Conservation (phyloP, 2,888 invertebrate genomes). For the Sialis lutaria region DNA sequence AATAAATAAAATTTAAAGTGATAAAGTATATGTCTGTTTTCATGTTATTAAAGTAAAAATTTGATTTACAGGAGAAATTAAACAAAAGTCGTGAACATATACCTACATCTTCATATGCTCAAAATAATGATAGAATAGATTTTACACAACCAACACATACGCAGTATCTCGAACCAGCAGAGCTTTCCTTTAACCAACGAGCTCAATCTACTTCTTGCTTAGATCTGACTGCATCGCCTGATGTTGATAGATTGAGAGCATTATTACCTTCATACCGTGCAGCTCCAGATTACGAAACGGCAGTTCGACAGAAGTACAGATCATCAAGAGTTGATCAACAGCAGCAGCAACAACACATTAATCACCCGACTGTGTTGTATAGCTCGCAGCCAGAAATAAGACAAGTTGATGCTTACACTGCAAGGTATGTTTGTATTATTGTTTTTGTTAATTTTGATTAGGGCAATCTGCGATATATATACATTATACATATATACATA, state of each 20-base stretch:
- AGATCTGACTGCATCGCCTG: constrained; percentile 30
- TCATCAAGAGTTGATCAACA: constrained; percentile 30
- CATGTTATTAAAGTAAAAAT: neutral
- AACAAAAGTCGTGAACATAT: constrained; percentile 1
- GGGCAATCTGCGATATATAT: too few relatives aligned
- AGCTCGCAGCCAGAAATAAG: constrained; percentile 65
- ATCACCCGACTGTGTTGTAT: constrained; percentile 24
- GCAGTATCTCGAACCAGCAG: constrained; percentile 1
- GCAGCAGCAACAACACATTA: neutral
- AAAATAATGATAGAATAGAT: neutral
- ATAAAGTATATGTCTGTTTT: too few relatives aligned
- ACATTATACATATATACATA: too few relatives aligned
- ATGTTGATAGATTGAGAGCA: constrained; percentile 42
- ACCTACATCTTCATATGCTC: neutral
- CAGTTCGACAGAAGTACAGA: constrained; percentile 70
- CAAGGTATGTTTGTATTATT: constrained; percentile 3
- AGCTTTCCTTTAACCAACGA: constrained; percentile 24
- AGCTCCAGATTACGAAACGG: constrained; percentile 90
- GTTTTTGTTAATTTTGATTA: too few relatives aligned
- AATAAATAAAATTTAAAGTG: too few relatives aligned
- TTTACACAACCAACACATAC: neutral
- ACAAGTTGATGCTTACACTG: constrained; percentile 26
- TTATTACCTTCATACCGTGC: constrained; percentile 73
- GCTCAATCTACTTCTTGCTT: constrained; percentile 49
- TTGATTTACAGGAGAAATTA: constrained; percentile 1